Base-by-base conservation (phyloP, 2,113 vertebrate species). In the Mirounga angustirostris region DNA sequence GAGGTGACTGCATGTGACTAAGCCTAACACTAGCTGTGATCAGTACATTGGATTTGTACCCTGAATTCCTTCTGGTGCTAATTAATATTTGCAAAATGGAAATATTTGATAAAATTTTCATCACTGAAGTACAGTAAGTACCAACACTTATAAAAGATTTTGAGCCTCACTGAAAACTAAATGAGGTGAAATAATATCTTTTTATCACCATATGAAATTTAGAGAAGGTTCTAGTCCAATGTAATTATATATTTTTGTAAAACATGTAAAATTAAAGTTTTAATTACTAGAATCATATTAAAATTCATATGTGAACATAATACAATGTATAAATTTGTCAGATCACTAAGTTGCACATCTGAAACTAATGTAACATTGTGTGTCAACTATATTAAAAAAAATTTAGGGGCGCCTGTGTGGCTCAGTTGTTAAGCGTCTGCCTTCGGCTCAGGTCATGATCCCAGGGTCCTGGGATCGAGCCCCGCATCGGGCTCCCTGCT, bases 221-320 rank as follows among this genome's bases (percentile, higher is more conserved):
- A 94, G 26, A 52, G 19, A 74, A 74, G 15, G 18, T 52, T 93
- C 24, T 93, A 95, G 26, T 89, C 22, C 36, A 93, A 40, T 36
- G 5, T 81, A 91, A 65, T 90, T 58, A 81, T 9, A 86, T 74
- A 69, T 54, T 97, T 92, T 93, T 58, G 15, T 90, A 86, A 95
- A 78, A 26, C 80, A 81, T 2, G 2, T 22, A 94, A 80, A 97
- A 97, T 92, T 86, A 1, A 96, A 97, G 92, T 80, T 74, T 81
- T 28, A 97, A 56, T 87, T 91, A 81, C 33, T 24, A 94, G 30
- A 13, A 97, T 81, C 26, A 97, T 97, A 81, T 83, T 87, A 97
- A 43, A 52, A 43, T 67, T 59, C 7, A 61, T 2, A 28, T 76
- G 7, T 76, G 43, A 76, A 50, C 43, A 46, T 76, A 50, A 46